Percentiles rank a stretch among this genome's conserved stretches.
Evolutionary conservation across 2,113 vertebrate genomes (phyloP).

Genomic region (Neomonachus schauinslandi): DNA sequence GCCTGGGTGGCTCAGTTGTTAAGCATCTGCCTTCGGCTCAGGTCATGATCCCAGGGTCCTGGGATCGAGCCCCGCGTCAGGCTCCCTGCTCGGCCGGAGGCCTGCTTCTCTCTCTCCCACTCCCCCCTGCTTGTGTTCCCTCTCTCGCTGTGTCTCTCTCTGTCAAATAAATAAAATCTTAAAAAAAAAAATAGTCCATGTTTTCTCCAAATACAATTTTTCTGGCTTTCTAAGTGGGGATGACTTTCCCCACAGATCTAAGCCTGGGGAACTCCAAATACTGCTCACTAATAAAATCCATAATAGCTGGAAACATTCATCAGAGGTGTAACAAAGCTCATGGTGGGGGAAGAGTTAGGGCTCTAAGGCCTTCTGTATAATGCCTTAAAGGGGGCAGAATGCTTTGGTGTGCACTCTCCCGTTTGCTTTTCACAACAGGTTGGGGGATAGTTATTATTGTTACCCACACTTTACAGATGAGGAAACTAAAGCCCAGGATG

Average conservation of each 20-base stretch:
- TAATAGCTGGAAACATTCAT: conserved; percentile 51
- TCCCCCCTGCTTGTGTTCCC: no score
- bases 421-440: neutral
- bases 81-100: no score
- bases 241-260: neutral
- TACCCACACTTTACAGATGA: neutral
- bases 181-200: neutral
- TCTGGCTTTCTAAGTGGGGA: neutral
- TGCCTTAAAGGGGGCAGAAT: neutral
- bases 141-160: no score
- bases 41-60: no score
- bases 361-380: neutral
- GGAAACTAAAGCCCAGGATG: neutral
- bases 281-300: neutral
- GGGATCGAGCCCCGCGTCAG: no score
- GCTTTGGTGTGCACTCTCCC: fast-evolving
- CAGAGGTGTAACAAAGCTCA: neutral
- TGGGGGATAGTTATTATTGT: neutral
- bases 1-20: no score
- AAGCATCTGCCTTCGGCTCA: no score
- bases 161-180: no score
- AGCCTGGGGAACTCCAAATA: neutral
- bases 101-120: no score
- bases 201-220: conserved; percentile 21
- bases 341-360: neutral